Base-by-base conservation (phyloP, 2,888 invertebrate genomes). In the Agonopterix arenella region DNA sequence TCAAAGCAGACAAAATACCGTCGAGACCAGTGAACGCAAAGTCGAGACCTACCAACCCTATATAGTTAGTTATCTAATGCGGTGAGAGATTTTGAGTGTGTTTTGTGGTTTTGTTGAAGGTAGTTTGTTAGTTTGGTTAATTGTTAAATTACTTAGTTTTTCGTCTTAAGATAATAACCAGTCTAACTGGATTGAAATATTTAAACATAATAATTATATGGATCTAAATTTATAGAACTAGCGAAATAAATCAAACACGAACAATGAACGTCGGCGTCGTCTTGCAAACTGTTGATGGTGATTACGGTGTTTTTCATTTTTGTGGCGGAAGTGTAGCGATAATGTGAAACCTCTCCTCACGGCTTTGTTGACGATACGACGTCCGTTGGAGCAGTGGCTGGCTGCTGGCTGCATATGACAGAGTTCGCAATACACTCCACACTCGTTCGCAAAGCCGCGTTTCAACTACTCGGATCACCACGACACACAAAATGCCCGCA, bases 301-400 rank as follows among this genome's bases (percentile, higher is more conserved):
- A 36, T 1, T 11, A 11, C 5, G 42, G 5, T 51, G 49, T 47
- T 47, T 41, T 55, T 49, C 49, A 51, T 57, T 56, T 60, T 57
- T 50, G 36, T 48, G 45, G 52, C 61, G 62, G 61, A 61, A 61
- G 53, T 58, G 50, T 40, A 13, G 42, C 59, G 57, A 59, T 58
- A 61, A 56, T 51, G 55, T 41, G 48, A 52, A 28, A 46, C 47
- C 47, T 53, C 50, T 47, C 47, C 43, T 44, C 44, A 11, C 42
- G 45, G 52, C 51, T 44, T 52, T 56, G 55, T 59, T 52, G 53
- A 52, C 44, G 18, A 45, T 42, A 36, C 11, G 49, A 50, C 52
- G 50, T 49, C 52, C 47, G 51, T 11, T 50, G 50, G 37, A 48
- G 54, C 52, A 52, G 53, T 50, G 48, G 50, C 16, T 13, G 46